Percentiles rank a stretch among this genome's conserved stretches.
phyloP scores from a whole-genome alignment of 2,113 vertebrate species.

The Equus przewalskii region DNA sequence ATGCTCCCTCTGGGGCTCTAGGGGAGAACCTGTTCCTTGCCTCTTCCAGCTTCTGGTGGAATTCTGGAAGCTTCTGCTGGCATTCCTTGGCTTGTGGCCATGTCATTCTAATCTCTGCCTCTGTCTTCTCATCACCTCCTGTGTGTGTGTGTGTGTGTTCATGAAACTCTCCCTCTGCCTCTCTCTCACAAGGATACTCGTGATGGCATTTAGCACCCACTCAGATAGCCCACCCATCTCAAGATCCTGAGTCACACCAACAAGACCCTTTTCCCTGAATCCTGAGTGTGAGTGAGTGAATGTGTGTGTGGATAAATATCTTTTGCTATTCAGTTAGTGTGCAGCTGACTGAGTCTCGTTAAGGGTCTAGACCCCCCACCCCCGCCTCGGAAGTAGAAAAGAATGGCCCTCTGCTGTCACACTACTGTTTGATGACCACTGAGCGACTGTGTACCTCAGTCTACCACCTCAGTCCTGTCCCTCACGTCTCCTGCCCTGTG shows the following conservation, averaged over 20 bases:
- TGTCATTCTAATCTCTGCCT: not conserved
- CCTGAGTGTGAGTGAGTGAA: not conserved
- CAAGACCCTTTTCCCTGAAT: not conserved
- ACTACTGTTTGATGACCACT: not conserved
- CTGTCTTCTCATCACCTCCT: not conserved
- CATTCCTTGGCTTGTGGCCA: not conserved
- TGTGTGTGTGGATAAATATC: not conserved
- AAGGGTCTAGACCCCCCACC: not conserved
- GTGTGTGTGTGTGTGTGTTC: not conserved
- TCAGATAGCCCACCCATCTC: not conserved
- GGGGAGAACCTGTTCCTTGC: not conserved
- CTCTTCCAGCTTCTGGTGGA: not conserved
- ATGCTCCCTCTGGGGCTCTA: not conserved
- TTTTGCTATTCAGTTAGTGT: not conserved
- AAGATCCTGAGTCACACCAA: not conserved
- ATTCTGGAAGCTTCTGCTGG: not conserved
- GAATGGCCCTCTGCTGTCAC: not conserved
- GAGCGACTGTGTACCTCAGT: not conserved
- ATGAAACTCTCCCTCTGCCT: not conserved
- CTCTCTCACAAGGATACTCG: not conserved
- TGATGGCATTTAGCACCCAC: not conserved
- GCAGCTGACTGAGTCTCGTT: not conserved
- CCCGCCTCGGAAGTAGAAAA: not conserved
- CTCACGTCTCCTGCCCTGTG: not conserved
- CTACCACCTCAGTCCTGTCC: not conserved